Evolutionary conservation across 2,113 vertebrate genomes (phyloP).

Genomic region (Phylloscopus whistleri): DNA sequence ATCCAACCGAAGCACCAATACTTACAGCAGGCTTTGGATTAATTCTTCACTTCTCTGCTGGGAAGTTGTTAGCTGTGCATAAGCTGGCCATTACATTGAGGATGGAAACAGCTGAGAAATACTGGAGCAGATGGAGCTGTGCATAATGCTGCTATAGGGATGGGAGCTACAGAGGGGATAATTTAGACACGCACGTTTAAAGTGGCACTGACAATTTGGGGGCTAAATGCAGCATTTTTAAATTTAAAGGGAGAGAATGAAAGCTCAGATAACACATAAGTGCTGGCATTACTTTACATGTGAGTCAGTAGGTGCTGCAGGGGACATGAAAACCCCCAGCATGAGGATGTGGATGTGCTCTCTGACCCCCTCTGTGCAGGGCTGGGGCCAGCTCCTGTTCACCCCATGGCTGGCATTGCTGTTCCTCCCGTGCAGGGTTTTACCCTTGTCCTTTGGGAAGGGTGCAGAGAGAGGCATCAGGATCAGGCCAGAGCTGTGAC

Average conservation of each 20-base stretch:
- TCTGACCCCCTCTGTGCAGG: background rate
- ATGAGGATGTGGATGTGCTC: background rate
- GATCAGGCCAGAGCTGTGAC: background rate
- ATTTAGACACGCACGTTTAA: background rate
- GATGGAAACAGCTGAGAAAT: constrained; percentile 49
- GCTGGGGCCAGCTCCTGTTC: background rate
- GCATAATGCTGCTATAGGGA: background rate
- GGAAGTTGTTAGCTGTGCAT: background rate
- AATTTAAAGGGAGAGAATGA: background rate
- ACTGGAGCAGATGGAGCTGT: constrained; percentile 51
- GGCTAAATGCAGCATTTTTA: background rate
- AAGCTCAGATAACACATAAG: background rate
- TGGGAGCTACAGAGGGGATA: background rate
- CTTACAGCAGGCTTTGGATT: background rate
- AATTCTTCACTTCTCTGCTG: constrained; percentile 1
- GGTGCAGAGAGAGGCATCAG: background rate
- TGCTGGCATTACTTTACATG: background rate
- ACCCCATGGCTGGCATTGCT: background rate
- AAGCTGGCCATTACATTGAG: background rate
- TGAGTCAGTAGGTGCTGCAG: background rate
- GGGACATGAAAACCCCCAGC: background rate
- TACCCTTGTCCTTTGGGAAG: background rate
- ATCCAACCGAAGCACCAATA: background rate
- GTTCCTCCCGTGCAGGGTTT: background rate
- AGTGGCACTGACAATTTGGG: background rate